Conservation (phyloP, 2,888 invertebrate species). For the Volucella inflata region DNA sequence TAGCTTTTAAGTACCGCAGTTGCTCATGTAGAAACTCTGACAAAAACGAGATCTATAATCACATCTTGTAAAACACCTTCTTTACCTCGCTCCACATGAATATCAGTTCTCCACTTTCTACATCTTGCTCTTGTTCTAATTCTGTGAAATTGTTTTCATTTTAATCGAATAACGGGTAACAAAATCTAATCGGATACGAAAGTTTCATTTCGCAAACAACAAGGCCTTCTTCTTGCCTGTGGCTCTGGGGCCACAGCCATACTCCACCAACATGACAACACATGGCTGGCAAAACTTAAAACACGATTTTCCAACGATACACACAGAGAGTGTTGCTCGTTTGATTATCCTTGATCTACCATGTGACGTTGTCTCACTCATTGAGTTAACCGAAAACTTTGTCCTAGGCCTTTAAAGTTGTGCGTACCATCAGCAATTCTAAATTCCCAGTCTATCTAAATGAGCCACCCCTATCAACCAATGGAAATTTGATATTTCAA, state of each 20-base stretch:
- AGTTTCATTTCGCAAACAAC: constrained; percentile 57
- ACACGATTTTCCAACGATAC: constrained; percentile 65
- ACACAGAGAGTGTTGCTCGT: constrained; percentile 51
- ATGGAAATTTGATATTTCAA: constrained; percentile 74
- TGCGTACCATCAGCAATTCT: constrained; percentile 30
- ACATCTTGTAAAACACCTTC: neutral
- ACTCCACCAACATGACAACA: constrained; percentile 9
- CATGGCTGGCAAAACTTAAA: constrained; percentile 55
- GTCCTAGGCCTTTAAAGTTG: constrained; percentile 62
- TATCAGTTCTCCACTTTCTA: neutral
- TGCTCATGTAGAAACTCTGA: neutral
- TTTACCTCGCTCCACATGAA: neutral
- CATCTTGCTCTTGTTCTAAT: constrained; percentile 15
- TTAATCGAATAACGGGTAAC: constrained; percentile 65
- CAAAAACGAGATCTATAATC: neutral
- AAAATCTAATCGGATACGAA: constrained; percentile 66
- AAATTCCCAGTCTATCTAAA: too few species aligned
- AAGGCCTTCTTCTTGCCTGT: constrained; percentile 4
- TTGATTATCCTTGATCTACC: constrained; percentile 72
- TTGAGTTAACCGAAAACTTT: constrained; percentile 74
- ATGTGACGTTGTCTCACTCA: constrained; percentile 63
- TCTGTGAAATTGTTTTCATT: constrained; percentile 53
- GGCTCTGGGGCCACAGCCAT: constrained; percentile 1
- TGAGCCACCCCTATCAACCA: neutral
- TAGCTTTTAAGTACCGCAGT: too few species aligned